A percentile compares a stretch with the other conserved stretches of the same genome.
Evolutionary conservation across 2,888 invertebrate genomes (phyloP).

Genomic region (Branchinecta sandiegonensis): DNA sequence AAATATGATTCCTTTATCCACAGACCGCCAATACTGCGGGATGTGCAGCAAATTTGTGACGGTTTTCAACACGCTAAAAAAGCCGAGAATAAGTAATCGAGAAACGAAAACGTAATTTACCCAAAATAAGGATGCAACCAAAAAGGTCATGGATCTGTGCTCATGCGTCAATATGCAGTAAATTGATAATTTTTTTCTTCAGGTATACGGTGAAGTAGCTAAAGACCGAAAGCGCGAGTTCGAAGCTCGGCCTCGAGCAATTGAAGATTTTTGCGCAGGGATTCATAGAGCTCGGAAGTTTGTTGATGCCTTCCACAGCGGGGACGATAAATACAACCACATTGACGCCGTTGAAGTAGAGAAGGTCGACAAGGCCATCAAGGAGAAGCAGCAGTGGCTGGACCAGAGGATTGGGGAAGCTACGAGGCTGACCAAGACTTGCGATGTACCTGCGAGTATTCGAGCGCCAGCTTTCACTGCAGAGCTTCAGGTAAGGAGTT

Average conservation of each 20-base stretch:
- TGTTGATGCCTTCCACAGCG: neutral
- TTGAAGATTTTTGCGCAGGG: neutral
- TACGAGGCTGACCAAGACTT: neutral
- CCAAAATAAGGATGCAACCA: no score
- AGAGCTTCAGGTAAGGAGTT: neutral
- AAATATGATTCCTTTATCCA: no score
- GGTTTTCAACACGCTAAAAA: no score
- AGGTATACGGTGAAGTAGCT: neutral
- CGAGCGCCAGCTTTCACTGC: neutral
- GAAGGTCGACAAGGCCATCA: constrained; percentile 10
- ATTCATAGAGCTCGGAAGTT: neutral
- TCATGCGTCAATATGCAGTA: no score
- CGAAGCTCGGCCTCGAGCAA: neutral
- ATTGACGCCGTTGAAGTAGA: neutral
- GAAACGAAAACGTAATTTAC: no score
- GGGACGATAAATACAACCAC: constrained; percentile 1
- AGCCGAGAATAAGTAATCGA: no score
- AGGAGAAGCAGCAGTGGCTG: neutral
- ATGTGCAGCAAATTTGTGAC: no score
- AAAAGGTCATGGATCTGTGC: no score
- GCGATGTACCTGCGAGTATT: neutral
- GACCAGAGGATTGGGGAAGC: neutral
- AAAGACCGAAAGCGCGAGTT: neutral
- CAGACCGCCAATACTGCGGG: no score
- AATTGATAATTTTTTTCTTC: neutral